Evolutionary conservation across 2,113 vertebrate species (phyloP), one percentile per base, ranked within the genome.

Genomic region (Istiophorus platypterus): DNA sequence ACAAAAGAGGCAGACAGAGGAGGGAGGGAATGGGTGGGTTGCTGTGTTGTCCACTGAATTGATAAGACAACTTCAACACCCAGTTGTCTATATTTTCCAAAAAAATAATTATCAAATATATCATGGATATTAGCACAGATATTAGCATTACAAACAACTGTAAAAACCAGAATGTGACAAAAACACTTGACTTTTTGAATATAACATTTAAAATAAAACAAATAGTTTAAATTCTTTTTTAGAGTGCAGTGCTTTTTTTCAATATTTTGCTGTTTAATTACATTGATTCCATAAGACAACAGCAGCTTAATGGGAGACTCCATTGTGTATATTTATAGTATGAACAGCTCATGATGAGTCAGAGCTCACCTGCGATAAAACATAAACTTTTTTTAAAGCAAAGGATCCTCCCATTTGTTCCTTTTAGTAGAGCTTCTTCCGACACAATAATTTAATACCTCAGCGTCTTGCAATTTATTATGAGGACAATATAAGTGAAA

Each of bases 1-100:
- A 94, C 94, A 95, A 94, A 93, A 92, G 89, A 64, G 72, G 78
- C 64, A 45, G 77, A 56, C 79, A 76, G 88, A 72, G 76, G 80
- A 84, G 74, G 80, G 86, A n/a, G 70, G 88, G 76, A 72, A 64
- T 12, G 89, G 76, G 86, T 63, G 72, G 74, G 56, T 86, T 45
- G 10, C 51, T 34, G 61, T 15, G 41, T 61, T 72, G 41, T 68
- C 73, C 56, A 66, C 85, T 91, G 87, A 91, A 84, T 89, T 85
- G 92, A 92, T 90, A 88, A 92, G 86, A 94, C 87, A 89, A 85
- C 79, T 26, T 58, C 39, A 13, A 14, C 42, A 80, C 61, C 39
- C 49, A 24, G 17, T 31, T 49, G 47, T 39, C 7, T 59, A 49
- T 20, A 4, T 73, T 34, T 70, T 11, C n/a, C 26, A 18, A 31